A percentile compares a stretch with the other conserved stretches of the same genome.
These are phyloP conservation scores for Proales similis DNA, from an alignment of 1,140 invertebrate species.

Conservation along the genomic window DNA sequence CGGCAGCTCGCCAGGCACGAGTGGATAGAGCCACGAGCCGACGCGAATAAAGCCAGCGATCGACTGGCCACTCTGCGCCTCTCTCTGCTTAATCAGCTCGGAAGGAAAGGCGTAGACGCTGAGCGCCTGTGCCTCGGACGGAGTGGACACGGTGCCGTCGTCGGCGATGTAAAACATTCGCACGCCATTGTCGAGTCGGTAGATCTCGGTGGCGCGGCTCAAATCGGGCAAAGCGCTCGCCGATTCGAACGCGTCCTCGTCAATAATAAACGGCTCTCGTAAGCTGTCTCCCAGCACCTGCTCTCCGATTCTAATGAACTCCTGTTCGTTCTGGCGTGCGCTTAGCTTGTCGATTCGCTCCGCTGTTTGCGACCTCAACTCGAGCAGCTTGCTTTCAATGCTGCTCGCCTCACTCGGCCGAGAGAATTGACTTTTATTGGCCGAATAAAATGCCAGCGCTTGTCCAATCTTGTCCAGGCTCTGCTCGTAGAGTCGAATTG, in stretches of 20 bases:
- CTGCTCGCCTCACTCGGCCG: too few relatives aligned
- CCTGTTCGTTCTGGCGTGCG: not conserved
- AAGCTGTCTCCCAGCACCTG: constrained; percentile 1
- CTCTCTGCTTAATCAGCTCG: not conserved
- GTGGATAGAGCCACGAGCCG: constrained; percentile 26
- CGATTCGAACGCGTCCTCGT: not conserved
- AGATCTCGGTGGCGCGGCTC: constrained; percentile 11
- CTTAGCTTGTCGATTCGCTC: constrained; percentile 15
- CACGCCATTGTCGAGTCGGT: constrained; percentile 8
- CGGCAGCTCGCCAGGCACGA: constrained; percentile 16
- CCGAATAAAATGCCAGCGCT: too few relatives aligned
- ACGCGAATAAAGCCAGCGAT: constrained; percentile 28
- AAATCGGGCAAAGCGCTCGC: not conserved
- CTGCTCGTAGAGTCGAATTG: too few relatives aligned
- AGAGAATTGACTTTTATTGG: too few relatives aligned
- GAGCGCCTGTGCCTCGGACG: constrained; percentile 1
- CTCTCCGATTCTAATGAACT: not conserved
- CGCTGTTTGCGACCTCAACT: constrained; percentile 15
- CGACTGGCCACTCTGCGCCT: not conserved
- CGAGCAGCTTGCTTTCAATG: too few relatives aligned
- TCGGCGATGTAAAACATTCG: constrained; percentile 29
- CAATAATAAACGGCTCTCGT: not conserved
- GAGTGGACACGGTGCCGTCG: constrained; percentile 25
- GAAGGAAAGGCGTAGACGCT: constrained; percentile 1
- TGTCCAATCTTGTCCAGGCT: too few relatives aligned